Base-by-base conservation (phyloP, 2,113 vertebrate species). In the Sphaerodactylus townsendi region DNA sequence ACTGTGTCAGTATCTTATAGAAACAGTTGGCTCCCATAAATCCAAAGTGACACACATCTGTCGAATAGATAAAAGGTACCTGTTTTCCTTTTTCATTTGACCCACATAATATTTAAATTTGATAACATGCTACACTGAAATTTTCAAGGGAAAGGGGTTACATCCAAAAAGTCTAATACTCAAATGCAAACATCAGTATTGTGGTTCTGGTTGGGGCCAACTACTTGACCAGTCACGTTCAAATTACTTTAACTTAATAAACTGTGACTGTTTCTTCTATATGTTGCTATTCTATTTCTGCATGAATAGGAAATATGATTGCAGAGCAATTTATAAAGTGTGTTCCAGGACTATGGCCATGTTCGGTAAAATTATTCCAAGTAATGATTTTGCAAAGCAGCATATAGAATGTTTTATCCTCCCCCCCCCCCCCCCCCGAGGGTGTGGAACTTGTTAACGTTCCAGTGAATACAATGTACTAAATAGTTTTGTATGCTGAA, bases 1-100 rank as follows among this genome's bases (percentile, higher is more conserved):
- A 86, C 77, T 92, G 89, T 97, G 96, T 82, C 81, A 96, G 66
- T 96, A 96, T 91, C 90, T 97, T 79, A 91, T 97, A 86, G 96
- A 97, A 88, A 85, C 94, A 46, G 83, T 89, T 2, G 96, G 95
- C 50, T 62, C 85, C 50, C 86, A 91, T 72, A 97, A 92, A 91
- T 96, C 95, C 79, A 94, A 92, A 72, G 94, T 97, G 76, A 96
- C 96, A 0, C 96, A 97, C 88, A 71, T 97, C 72, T 96, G 95
- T 35, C 91, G 95, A 7, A 96, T 92, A 33, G 97, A 97, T n/a
- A 94, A 92, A 62, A 95, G 96, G 97, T 97, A 82, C 79, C n/a
- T 76, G 44, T 33, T 50, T 56, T 15, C 77, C 50, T 33, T 15
- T 30, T 53, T n/a, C 19, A 69, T 11, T 59, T 17, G 5, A 70